These are phyloP conservation scores for Tamias sibiricus DNA, from an alignment of 2,113 vertebrate species.

Conservation along the genomic window DNA sequence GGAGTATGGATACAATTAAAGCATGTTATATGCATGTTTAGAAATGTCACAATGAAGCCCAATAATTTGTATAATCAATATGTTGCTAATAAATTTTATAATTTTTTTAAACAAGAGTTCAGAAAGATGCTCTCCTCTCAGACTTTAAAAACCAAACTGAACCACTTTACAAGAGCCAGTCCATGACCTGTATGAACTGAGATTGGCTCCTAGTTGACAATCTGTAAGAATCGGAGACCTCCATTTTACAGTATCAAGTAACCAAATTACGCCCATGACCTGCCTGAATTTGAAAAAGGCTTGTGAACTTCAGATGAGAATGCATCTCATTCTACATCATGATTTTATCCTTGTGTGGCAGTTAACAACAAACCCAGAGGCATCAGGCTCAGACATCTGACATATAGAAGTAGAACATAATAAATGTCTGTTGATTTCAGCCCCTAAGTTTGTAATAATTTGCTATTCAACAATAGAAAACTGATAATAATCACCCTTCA, in stretches of 20 bases:
- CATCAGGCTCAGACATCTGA: not conserved
- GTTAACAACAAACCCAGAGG: not conserved
- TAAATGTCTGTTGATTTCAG: not conserved
- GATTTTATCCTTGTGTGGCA: not conserved
- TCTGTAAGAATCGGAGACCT: not conserved
- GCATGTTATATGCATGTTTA: no score
- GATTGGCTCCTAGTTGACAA: not conserved
- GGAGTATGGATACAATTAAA: no score
- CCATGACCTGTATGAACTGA: not conserved
- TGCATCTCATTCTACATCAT: not conserved
- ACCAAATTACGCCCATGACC: not conserved
- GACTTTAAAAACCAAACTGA: not conserved
- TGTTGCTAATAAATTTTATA: no score
- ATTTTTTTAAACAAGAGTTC: not conserved
- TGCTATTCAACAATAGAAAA: not conserved
- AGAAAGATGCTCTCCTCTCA: not conserved
- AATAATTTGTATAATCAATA: no score
- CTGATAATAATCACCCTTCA: not conserved
- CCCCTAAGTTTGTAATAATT: not conserved
- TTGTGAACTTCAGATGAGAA: not conserved
- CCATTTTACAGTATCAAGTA: not conserved
- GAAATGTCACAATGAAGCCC: no score
- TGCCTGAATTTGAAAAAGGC: not conserved
- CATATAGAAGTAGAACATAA: not conserved
- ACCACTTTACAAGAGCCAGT: not conserved